Evolutionary conservation across 64 coral and sea anemone species (phyloP), one percentile per base, ranked within the genome.

Genomic region (Acropora yongei): DNA sequence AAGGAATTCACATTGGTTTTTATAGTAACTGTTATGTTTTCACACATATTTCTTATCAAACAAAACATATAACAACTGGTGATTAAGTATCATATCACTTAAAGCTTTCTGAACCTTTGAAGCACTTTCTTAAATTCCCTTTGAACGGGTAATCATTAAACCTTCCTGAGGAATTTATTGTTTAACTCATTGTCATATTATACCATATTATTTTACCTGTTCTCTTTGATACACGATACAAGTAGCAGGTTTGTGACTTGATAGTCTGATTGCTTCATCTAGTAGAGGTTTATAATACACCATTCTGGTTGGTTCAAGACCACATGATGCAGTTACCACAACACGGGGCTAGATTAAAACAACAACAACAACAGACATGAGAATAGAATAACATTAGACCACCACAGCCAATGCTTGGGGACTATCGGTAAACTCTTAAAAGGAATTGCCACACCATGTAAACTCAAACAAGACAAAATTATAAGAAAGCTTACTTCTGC

Each of bases 251-350:
- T 98, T 98, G 88, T 80, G 90, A 13, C 74, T 90, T 57, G 96
- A 93, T 57, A 98, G 44, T 42, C 86, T 78, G 49, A 98, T 95
- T 13, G 96, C 96, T 49, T 96, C 96, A 84, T 98, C 93, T 50
- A 98, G 68, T 46, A 98, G 65, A 1, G 96, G 96, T 93, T 98
- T 98, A 66, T 98, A 98, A 74, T 89, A 77, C 12, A 98, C 90
- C n/a, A 98, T 66, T 48, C 96, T 53, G 39, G 75, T 93, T 73
- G 96, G 96, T 67, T 98, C 96, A 57, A 98, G 87, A 80, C 96
- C 93, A 98, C 96, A 98, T 4, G 96, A 98, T 18, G 96, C 91
- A 68, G 96, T 96, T 1, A 98, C 94, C 16, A 98, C 78, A 40
- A 98, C 91, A 76, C 94, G 95, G 5, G 96, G 96, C 96, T 98